Percentiles rank a stretch among this genome's conserved stretches.
These are phyloP conservation scores for Drosophila melanogaster DNA, from an alignment of 1,140 invertebrate species.

Conservation along the genomic window DNA sequence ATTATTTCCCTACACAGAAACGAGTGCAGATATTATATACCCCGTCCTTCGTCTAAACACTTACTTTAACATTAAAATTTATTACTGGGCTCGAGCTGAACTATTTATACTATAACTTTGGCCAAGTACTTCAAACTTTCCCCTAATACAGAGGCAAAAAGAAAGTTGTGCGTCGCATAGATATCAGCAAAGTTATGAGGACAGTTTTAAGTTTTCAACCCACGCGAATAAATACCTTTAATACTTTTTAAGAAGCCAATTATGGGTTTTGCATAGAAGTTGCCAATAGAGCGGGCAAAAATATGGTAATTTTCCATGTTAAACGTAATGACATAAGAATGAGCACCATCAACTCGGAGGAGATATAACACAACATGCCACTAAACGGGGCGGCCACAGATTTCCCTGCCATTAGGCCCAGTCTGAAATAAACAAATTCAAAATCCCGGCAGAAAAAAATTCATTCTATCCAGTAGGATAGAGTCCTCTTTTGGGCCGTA, in stretches of 20 bases:
- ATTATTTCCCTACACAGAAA: not conserved
- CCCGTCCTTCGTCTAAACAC: not conserved
- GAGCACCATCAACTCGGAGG: conserved; percentile 2
- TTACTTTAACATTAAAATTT: conserved; percentile 5
- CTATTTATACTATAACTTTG: conserved; percentile 20
- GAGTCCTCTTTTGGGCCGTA: conserved; percentile 33
- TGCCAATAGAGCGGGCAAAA: conserved; percentile 6
- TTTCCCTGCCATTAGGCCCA: conserved; percentile 36
- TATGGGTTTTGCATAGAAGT: conserved; percentile 7
- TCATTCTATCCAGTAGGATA: conserved; percentile 34
- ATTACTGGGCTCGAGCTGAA: conserved; percentile 3
- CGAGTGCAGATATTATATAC: not conserved
- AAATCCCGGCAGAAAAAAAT: conserved; percentile 27
- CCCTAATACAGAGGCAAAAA: conserved; percentile 6
- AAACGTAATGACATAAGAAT: not conserved
- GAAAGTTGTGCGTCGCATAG: conserved; percentile 20
- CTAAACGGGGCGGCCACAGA: conserved; percentile 14
- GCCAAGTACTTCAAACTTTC: conserved; percentile 13
- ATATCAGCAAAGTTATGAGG: conserved; percentile 29
- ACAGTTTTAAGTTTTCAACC: conserved; percentile 15
- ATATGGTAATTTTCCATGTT: conserved; percentile 2
- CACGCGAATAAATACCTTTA: conserved; percentile 3
- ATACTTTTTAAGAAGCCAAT: conserved; percentile 20
- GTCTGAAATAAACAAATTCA: conserved; percentile 44
- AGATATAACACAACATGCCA: conserved; percentile 11